Evolutionary conservation across 2,888 invertebrate species (phyloP), one percentile per base, ranked within the genome.

Genomic region (Nomada lathburiana): DNA sequence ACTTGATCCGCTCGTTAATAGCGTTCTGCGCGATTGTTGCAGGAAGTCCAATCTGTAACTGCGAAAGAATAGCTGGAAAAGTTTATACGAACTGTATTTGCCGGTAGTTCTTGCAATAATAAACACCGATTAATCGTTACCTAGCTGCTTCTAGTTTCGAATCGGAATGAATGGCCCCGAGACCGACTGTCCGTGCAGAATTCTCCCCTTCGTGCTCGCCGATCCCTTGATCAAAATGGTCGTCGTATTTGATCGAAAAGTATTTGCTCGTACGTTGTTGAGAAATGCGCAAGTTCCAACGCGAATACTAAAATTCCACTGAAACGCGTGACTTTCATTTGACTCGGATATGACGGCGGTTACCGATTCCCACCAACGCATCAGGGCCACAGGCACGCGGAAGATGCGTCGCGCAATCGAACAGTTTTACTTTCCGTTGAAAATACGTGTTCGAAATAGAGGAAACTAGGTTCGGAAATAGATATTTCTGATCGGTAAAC

Each of bases 241-340:
- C 36, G 36, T 1, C 1, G 36, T 5, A 36, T 47, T 13, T 1
- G 16, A 47, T 16, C 47, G 47, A 47, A 16, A 11, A 7, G 36
- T 11, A 47, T 47, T 47, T 3, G 16, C 16, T 13, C 47, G 13
- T 11, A 3, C 16, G 47, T 47, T 16, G 47, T 11, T 16, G 13
- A 47, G 47, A 47, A 47, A 16, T 11, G 16, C 16, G n/a, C 60
- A 20, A 2, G 60, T 23, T 50, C 4, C 36, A 23, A 16, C 29
- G 20, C n/a, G 75, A 36, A 29, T n/a, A 57, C 64, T 64, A 76
- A 74, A 64, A 64, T 74, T 74, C 75, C 75, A 74, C 57, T 64
- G 42, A 59, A 64, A 74, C 57, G 64, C 50, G 50, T 44, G 52
- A 74, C 76, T 76, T 74, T 76, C 76, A 64, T 75, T 63, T 23